Conservation (phyloP, 2,888 invertebrate species). For the Agelastica alni region DNA sequence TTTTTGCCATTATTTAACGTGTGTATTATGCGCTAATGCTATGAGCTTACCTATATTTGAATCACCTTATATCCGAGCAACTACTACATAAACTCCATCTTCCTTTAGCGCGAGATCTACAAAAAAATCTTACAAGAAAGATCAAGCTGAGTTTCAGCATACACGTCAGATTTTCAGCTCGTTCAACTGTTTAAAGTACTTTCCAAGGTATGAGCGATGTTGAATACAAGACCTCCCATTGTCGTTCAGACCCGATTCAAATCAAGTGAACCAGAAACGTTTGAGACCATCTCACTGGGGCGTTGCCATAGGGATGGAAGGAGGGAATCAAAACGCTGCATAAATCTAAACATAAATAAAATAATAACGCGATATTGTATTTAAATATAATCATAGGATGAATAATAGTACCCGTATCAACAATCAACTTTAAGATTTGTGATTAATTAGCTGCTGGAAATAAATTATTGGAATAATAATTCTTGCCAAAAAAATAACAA, state of each 20-base stretch:
- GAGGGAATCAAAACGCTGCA: neutral
- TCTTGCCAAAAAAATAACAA: no score
- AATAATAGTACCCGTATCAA: no score
- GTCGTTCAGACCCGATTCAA: slow-evolving; percentile 32
- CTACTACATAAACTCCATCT: neutral
- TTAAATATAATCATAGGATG: no score
- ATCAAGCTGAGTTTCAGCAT: neutral
- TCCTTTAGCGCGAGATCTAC: neutral
- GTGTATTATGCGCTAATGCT: no score
- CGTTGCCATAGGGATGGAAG: slow-evolving; percentile 1
- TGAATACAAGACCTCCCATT: slow-evolving; percentile 39
- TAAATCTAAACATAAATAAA: no score
- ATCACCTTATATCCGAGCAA: no score
- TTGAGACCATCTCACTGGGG: slow-evolving; percentile 3
- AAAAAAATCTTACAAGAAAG: neutral
- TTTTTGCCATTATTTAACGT: no score
- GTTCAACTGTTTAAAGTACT: slow-evolving; percentile 34
- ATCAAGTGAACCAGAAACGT: slow-evolving; percentile 37
- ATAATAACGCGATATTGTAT: no score
- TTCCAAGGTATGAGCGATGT: slow-evolving; percentile 36
- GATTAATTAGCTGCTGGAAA: no score
- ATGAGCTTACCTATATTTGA: no score
- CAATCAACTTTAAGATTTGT: no score
- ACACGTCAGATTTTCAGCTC: slow-evolving; percentile 12
- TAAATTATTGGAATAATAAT: no score